phyloP scores from a whole-genome alignment of 2,888 invertebrate species.

The Nomada lathburiana region DNA sequence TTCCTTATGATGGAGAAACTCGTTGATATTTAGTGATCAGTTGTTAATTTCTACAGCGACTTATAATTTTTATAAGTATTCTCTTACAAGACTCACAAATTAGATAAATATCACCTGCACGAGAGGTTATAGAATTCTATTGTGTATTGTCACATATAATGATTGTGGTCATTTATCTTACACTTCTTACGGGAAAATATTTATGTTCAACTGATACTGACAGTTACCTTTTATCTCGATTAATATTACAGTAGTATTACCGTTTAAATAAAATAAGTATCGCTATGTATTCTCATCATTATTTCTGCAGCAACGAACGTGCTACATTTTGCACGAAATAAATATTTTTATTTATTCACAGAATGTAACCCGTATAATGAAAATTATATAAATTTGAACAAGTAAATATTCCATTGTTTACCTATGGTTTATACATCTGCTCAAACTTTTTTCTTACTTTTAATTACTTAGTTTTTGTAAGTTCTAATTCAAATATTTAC shows the following conservation, averaged over 20 bases:
- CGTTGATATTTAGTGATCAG: constrained; percentile 39
- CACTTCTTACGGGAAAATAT: constrained; percentile 44
- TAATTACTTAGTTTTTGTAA: not conserved
- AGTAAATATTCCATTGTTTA: constrained; percentile 2
- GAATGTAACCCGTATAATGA: not conserved
- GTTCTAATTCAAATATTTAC: not conserved
- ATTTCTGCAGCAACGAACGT: not conserved
- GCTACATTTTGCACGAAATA: not conserved
- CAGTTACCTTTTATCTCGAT: constrained; percentile 34
- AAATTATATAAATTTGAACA: constrained; percentile 5
- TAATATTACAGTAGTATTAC: constrained; percentile 12
- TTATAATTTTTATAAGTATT: not conserved
- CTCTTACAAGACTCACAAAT: not conserved
- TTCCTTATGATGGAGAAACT: constrained; percentile 63
- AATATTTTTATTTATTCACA: constrained; percentile 10
- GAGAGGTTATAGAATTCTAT: constrained; percentile 53
- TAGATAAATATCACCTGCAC: constrained; percentile 16
- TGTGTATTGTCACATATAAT: constrained; percentile 38
- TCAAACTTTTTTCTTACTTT: not conserved
- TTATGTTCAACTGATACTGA: constrained; percentile 47
- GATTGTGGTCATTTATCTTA: constrained; percentile 40
- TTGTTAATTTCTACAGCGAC: not conserved
- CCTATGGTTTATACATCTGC: not conserved
- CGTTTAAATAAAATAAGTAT: not conserved
- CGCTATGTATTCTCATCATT: not conserved